These are phyloP conservation scores for Seriola dumerili DNA, from an alignment of 2,113 vertebrate genomes.

Conservation along the genomic window DNA sequence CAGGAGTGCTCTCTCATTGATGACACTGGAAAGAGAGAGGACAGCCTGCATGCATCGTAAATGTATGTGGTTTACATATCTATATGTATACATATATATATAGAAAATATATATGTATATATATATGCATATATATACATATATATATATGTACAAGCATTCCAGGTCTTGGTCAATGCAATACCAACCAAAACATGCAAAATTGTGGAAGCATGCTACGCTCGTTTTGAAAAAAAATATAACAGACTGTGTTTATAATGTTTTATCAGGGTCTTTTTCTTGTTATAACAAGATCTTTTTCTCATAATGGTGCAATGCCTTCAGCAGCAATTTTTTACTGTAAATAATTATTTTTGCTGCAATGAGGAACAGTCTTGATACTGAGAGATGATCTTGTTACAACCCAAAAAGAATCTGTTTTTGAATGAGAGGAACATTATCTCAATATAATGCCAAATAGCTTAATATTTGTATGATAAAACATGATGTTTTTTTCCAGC, in stretches of 20 bases:
- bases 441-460: not conserved
- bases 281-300: slow-evolving; percentile 53
- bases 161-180: slow-evolving; percentile 77
- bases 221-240: slow-evolving; percentile 35
- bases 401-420: slow-evolving; percentile 29
- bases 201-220: slow-evolving; percentile 75
- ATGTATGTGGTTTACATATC: slow-evolving; percentile 47
- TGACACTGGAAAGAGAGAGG: slow-evolving; percentile 53
- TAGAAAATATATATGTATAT: slow-evolving; percentile 23
- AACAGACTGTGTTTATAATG: slow-evolving; percentile 6
- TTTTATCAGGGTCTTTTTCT: slow-evolving; percentile 28
- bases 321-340: not conserved
- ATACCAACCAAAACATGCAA: slow-evolving; percentile 83
- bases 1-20: slow-evolving; percentile 55
- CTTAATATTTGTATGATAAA: not conserved
- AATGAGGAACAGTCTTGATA: slow-evolving; percentile 8
- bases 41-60: slow-evolving; percentile 77
- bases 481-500: slow-evolving; percentile 8
- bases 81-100: slow-evolving; percentile 59
- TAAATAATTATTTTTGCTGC: not conserved
- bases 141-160: slow-evolving; percentile 71
- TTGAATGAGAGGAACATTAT: slow-evolving; percentile 15
- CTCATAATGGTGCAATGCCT: not conserved
- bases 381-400: slow-evolving; percentile 43
- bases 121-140: slow-evolving; percentile 55